A percentile compares a stretch with the other conserved stretches of the same genome.
Evolutionary conservation across 30 jellyfish, hydroid and myxozoan species (phyloP).

Genomic region (Chrysaora quinquecirrha): DNA sequence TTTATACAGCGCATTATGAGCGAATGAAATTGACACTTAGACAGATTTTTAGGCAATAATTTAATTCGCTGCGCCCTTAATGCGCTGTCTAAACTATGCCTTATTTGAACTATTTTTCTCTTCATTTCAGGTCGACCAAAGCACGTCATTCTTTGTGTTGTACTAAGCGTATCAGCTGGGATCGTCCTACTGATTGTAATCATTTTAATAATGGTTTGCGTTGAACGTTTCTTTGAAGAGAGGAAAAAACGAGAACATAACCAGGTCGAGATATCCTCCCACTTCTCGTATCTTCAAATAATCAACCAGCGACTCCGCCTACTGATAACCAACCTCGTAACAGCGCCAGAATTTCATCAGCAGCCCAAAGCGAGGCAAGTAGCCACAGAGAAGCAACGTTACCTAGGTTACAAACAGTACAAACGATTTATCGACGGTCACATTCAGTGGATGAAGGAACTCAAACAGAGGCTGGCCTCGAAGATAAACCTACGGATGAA

Average conservation of each 20-base stretch:
- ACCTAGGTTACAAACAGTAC: conserved; percentile 26
- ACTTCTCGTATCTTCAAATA: conserved; percentile 25
- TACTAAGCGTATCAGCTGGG: conserved; percentile 73
- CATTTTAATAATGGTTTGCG: conserved; percentile 68
- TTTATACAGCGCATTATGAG: too few relatives aligned
- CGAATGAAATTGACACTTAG: too few relatives aligned
- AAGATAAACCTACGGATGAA: conserved; percentile 27
- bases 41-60: too few relatives aligned
- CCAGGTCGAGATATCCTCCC: conserved; percentile 75
- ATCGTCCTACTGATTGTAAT: conserved; percentile 65
- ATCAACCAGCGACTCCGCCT: conserved; percentile 27
- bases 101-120: too few relatives aligned
- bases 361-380: conserved; percentile 56
- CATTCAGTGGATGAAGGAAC: conserved; percentile 79
- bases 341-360: conserved; percentile 14
- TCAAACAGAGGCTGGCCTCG: conserved; percentile 62
- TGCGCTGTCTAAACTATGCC: too few relatives aligned
- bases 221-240: conserved; percentile 50
- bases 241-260: conserved; percentile 16
- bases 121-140: conserved; percentile 70
- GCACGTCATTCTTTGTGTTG: conserved; percentile 68
- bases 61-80: too few relatives aligned
- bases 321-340: not conserved
- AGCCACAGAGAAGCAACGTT: conserved; percentile 43
- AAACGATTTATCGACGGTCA: conserved; percentile 15